A percentile compares a stretch with the other conserved stretches of the same genome.
These are phyloP conservation scores for Porites lutea DNA, from an alignment of 64 coral and sea anemone genomes.

Conservation along the genomic window DNA sequence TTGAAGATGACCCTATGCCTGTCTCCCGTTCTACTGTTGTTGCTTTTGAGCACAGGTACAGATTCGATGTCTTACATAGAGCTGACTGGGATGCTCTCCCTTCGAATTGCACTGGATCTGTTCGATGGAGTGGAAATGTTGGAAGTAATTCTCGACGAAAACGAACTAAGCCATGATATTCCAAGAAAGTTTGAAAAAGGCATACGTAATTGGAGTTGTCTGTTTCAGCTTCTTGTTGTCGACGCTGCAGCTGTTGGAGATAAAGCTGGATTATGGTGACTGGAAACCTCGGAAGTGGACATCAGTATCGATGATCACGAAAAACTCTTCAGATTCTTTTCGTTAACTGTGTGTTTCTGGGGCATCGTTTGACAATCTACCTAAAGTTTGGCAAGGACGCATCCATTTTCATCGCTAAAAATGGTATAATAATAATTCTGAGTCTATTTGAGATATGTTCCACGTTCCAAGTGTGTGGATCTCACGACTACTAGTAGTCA, in stretches of 20 bases:
- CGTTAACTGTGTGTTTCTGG: constrained; percentile 58
- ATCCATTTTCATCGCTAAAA: constrained; percentile 79
- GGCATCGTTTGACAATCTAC: constrained; percentile 44
- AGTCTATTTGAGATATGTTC: constrained; percentile 45
- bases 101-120: constrained; percentile 36
- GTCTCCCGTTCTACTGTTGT: constrained; percentile 19
- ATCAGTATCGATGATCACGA: not conserved
- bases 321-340: constrained; percentile 38
- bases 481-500: not conserved
- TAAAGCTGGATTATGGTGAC: not conserved
- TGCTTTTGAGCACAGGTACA: constrained; percentile 38
- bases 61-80: not conserved
- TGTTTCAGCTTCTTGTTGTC: constrained; percentile 46
- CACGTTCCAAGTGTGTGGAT: constrained; percentile 12
- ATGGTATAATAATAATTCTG: constrained; percentile 55
- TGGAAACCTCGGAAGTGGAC: not conserved
- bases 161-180: not conserved
- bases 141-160: constrained; percentile 44
- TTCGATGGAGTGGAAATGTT: constrained; percentile 72
- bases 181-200: not conserved
- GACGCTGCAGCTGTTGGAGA: constrained; percentile 6
- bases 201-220: constrained; percentile 38
- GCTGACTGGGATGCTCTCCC: not conserved
- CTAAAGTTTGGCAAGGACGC: constrained; percentile 10
- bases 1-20: constrained; percentile 55